Percentiles rank a stretch among this genome's conserved stretches.
Evolutionary conservation across 2,888 invertebrate species (phyloP).

Genomic region (Hydriomena furcata): DNA sequence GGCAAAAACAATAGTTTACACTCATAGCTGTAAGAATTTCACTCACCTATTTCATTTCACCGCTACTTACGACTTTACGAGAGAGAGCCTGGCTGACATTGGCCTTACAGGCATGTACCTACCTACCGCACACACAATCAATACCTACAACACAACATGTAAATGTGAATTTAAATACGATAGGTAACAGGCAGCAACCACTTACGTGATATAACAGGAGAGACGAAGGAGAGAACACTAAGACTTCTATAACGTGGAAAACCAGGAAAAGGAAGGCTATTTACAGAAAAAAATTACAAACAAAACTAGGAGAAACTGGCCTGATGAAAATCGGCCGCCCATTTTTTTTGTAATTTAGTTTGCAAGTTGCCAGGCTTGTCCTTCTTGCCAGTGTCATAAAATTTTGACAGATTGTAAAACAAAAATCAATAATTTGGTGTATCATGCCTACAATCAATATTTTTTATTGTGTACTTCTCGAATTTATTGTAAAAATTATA

Average conservation of each 20-base stretch:
- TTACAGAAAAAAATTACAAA: conserved; percentile 51
- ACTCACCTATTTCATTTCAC: conserved; percentile 32
- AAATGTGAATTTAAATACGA: conserved; percentile 11
- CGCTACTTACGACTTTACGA: conserved; percentile 31
- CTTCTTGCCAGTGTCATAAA: not conserved
- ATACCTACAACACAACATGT: conserved; percentile 50
- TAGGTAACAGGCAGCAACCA: too few relatives aligned
- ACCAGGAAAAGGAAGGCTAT: conserved; percentile 38
- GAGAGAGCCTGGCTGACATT: conserved; percentile 72
- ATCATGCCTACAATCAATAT: too few relatives aligned
- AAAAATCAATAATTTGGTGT: too few relatives aligned
- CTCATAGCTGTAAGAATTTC: not conserved
- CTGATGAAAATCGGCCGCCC: conserved; percentile 57
- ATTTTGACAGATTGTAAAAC: not conserved
- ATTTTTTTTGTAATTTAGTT: conserved; percentile 56
- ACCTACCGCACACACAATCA: conserved; percentile 58
- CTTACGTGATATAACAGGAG: conserved; percentile 45
- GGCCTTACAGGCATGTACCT: conserved; percentile 58
- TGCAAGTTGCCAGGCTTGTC: conserved; percentile 2
- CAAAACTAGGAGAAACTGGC: conserved; percentile 46
- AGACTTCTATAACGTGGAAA: conserved; percentile 46
- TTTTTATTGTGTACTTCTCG: too few relatives aligned
- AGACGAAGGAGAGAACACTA: conserved; percentile 50
- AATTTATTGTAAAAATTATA: too few relatives aligned
- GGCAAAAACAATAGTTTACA: not conserved